Percentiles rank a stretch among this genome's conserved stretches.
phyloP scores from a whole-genome alignment of 1,140 invertebrate species.

The Drosophila takahashii region DNA sequence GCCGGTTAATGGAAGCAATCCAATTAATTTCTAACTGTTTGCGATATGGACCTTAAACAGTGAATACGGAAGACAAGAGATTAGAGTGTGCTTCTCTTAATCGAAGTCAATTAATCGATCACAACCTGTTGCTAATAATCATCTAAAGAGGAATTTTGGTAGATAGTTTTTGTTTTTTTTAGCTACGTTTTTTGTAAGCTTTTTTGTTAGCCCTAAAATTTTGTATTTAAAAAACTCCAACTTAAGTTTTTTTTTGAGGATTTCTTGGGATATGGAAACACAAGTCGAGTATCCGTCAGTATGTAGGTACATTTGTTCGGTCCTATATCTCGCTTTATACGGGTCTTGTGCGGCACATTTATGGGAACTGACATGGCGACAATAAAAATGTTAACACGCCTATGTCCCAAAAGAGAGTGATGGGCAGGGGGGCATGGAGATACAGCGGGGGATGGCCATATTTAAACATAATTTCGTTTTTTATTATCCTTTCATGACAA shows the following conservation, averaged over 20 bases:
- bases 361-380: slow-evolving; percentile 63
- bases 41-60: not conserved
- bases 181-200: too few species aligned
- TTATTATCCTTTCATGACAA: slow-evolving; percentile 75
- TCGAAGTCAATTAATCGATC: slow-evolving; percentile 2
- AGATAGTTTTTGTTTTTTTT: not conserved
- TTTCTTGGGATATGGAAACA: not conserved
- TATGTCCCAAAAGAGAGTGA: slow-evolving; percentile 15
- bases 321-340: slow-evolving; percentile 16
- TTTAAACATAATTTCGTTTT: slow-evolving; percentile 80
- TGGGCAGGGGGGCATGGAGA: not conserved
- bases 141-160: not conserved
- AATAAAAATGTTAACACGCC: slow-evolving; percentile 77
- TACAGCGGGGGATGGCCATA: slow-evolving; percentile 44
- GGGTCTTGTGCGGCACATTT: slow-evolving; percentile 41
- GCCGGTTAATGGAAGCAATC: slow-evolving; percentile 26
- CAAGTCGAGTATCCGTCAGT: not conserved
- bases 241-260: not conserved
- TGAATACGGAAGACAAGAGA: not conserved
- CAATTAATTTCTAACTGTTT: slow-evolving; percentile 25
- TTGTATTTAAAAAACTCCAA: too few species aligned
- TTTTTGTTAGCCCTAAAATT: too few species aligned
- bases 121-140: not conserved
- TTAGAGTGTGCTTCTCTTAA: slow-evolving; percentile 4
- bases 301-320: slow-evolving; percentile 1